Base-by-base conservation (phyloP, 2,113 vertebrate genomes). In the Sturnus vulgaris region DNA sequence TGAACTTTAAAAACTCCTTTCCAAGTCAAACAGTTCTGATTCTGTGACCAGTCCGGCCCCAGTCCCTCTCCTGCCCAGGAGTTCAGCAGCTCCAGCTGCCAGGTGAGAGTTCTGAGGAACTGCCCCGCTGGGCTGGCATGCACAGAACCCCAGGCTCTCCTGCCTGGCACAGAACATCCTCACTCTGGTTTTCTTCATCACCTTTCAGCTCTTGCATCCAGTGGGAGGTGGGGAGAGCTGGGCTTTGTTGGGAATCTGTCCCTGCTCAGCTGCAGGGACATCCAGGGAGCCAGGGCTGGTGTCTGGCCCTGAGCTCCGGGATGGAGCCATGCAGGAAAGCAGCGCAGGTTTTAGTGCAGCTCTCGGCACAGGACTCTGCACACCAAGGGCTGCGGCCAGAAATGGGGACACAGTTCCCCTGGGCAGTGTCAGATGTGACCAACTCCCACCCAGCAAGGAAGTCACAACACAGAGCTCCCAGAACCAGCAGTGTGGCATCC, bases 221-320 rank as follows among this genome's bases (percentile, higher is more conserved):
- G 12, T 3, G 55, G 50, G 40, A 85, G 75, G 17, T 3, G 46
- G 20, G 18, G 24, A 72, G 44, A 81, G 57, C 35, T 50, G 59
- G 56, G 50, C 39, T 84, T 22, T 60, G 18, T 1, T 15, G 40
- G 40, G 35, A 30, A 12, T 5, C 35, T 52, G 46, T 30, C 21
- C 71, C 57, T 75, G 46, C 82, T 12, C 33, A 31, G 66, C 33
- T n/a, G 63, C 57, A 39, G 5, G 12, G 56, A 31, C 10, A 15
- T 11, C 64, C 9, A 69, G 35, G 27, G 27, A 27, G 13, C 18
- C 16, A 0, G 1, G 1, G 44, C 49, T 0, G 0, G 60, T 37
- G 52, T 9, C 10, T 19, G 66, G 37, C 52, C 61, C 66, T 11
- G 33, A 40, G 57, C 19, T 24, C 71, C 56, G 12, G 61, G 37